A percentile compares a stretch with the other conserved stretches of the same genome.
phyloP scores from a whole-genome alignment of 2,113 vertebrate genomes.

The Enhydra lutris region DNA sequence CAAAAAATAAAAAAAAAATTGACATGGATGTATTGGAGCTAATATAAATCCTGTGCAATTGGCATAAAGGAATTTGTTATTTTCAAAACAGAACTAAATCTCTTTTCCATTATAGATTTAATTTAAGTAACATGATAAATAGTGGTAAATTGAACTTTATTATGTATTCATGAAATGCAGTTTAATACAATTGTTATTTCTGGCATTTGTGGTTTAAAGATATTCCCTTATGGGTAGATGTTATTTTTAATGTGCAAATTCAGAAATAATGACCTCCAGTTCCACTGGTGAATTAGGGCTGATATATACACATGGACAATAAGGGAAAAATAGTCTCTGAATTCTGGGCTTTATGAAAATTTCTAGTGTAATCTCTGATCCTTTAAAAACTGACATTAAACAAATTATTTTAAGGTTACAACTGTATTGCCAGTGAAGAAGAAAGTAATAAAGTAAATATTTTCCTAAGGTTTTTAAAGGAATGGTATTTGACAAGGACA shows the following conservation, averaged over 20 bases:
- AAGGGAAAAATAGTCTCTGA: conserved; percentile 18
- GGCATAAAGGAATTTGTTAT: conserved; percentile 80
- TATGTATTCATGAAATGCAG: conserved; percentile 79
- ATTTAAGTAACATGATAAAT: conserved; percentile 79
- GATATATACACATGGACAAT: not conserved
- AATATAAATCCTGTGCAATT: conserved; percentile 78
- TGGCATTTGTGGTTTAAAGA: conserved; percentile 79
- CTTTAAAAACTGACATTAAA: conserved; percentile 69
- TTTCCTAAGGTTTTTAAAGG: conserved; percentile 59
- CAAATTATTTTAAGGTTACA: conserved; percentile 71
- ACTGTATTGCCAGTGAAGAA: conserved; percentile 54
- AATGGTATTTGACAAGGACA: conserved; percentile 58
- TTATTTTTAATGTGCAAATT: conserved; percentile 74
- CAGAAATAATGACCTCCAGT: conserved; percentile 65
- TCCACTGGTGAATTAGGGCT: conserved; percentile 31
- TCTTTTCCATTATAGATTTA: conserved; percentile 76
- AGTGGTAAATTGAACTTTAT: conserved; percentile 82
- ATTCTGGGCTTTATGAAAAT: conserved; percentile 64
- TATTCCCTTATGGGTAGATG: conserved; percentile 67
- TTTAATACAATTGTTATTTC: conserved; percentile 80
- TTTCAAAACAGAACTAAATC: conserved; percentile 76
- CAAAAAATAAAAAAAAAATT: conserved; percentile 77
- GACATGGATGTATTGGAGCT: conserved; percentile 72
- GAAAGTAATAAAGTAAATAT: conserved; percentile 69
- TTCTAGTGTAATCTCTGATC: conserved; percentile 57